Percentiles rank a stretch among this genome's conserved stretches.
These are phyloP conservation scores for Nebria brevicollis DNA, from an alignment of 2,888 invertebrate genomes.

Conservation along the genomic window DNA sequence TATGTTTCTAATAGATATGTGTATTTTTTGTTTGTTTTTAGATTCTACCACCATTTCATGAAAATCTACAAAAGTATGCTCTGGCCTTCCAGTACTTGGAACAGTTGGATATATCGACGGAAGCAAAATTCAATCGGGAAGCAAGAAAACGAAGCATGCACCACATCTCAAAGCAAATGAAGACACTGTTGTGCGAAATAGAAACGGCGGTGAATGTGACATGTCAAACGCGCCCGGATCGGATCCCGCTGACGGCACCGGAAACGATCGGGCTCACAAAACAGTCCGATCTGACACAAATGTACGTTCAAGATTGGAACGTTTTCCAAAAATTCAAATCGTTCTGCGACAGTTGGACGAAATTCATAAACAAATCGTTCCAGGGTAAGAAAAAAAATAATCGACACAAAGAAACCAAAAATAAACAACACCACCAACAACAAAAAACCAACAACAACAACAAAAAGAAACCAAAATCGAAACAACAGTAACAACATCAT, in stretches of 20 bases:
- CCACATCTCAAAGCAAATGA: slow-evolving; percentile 61
- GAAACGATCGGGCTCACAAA: neutral
- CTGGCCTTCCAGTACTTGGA: slow-evolving; percentile 64
- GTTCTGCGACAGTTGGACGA: neutral
- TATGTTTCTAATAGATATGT: neutral
- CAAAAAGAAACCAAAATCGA: slow-evolving; percentile 4
- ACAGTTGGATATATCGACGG: slow-evolving; percentile 60
- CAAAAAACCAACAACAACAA: slow-evolving; percentile 6
- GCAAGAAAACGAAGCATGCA: slow-evolving; percentile 63
- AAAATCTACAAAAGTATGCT: slow-evolving; percentile 64
- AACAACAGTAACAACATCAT: neutral
- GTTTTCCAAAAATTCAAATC: neutral
- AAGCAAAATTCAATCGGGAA: slow-evolving; percentile 50
- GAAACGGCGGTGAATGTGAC: slow-evolving; percentile 65
- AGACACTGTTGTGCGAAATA: slow-evolving; percentile 68
- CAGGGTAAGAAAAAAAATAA: slow-evolving; percentile 15
- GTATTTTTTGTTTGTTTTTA: slow-evolving; percentile 59
- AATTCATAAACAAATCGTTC: neutral
- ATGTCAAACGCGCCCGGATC: slow-evolving; percentile 22
- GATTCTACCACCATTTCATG: slow-evolving; percentile 70
- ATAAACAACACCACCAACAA: neutral
- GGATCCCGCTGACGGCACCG: slow-evolving; percentile 13
- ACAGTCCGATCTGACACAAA: neutral
- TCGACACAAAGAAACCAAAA: slow-evolving; percentile 11
- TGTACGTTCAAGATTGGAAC: slow-evolving; percentile 20